These are phyloP conservation scores for Leptatherina wallacei DNA, from an alignment of 2,797 vertebrate species.

Conservation along the genomic window DNA sequence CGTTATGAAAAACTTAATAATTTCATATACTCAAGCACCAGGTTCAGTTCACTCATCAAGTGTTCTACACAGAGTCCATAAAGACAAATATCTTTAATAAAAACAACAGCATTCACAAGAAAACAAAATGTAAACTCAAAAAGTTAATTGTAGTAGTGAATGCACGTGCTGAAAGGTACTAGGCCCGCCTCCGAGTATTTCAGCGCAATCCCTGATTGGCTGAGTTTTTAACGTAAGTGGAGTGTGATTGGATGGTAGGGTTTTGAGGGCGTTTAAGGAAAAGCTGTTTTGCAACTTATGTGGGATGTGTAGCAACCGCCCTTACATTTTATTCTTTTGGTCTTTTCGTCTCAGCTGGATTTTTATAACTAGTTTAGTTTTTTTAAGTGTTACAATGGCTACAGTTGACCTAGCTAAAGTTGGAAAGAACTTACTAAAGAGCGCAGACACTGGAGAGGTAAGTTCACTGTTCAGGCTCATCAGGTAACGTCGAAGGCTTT, in stretches of 20 bases:
- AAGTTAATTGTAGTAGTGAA: too few relatives aligned
- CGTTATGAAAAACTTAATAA: background rate
- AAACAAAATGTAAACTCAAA: background rate
- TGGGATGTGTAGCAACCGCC: background rate
- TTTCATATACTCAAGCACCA: background rate
- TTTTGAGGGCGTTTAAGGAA: conserved; percentile 62
- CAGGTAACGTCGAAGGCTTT: background rate
- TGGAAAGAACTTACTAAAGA: conserved; percentile 81
- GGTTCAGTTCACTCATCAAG: background rate
- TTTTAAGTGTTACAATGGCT: conserved; percentile 64
- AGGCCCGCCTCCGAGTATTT: conserved; percentile 25
- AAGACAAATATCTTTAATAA: background rate
- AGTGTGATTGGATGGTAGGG: conserved; percentile 46
- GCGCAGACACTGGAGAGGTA: conserved; percentile 82
- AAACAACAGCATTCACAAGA: background rate
- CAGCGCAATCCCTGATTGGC: conserved; percentile 58
- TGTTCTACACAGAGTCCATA: too few relatives aligned
- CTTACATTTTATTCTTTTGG: accelerated
- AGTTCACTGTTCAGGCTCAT: background rate
- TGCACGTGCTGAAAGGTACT: conserved; percentile 6
- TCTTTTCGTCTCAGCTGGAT: accelerated
- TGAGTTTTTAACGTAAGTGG: background rate
- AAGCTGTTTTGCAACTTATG: conserved; percentile 61
- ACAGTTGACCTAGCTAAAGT: conserved; percentile 77
- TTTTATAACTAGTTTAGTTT: background rate